Evolutionary conservation across 2,797 vertebrate genomes (phyloP).

Genomic region (Urosaurus nigricauda): DNA sequence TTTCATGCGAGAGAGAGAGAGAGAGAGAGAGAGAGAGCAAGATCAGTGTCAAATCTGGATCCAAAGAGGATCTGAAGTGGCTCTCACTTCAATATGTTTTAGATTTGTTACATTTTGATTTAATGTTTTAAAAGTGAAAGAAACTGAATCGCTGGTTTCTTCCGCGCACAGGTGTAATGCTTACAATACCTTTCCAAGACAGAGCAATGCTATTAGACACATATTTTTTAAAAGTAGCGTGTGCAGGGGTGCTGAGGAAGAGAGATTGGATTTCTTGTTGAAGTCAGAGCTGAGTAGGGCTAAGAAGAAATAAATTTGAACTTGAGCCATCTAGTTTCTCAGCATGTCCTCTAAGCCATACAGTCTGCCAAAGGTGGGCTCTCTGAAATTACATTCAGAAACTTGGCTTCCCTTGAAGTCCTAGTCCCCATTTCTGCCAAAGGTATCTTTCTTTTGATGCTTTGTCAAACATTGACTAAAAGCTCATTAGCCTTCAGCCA

Average conservation of each 20-base stretch:
- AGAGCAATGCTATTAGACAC: not conserved
- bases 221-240: not conserved
- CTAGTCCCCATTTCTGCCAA: conserved; percentile 53
- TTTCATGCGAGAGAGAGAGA: too few species aligned
- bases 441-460: conserved; percentile 53
- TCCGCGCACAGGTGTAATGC: not conserved
- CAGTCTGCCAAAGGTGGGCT: not conserved
- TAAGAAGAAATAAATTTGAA: not conserved
- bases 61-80: too few species aligned
- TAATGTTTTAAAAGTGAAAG: not conserved
- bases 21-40: too few species aligned
- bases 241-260: too few species aligned
- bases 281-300: not conserved
- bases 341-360: not conserved
- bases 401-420: conserved; percentile 11
- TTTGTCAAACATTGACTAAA: conserved; percentile 51
- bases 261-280: not conserved
- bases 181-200: not conserved
- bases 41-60: too few species aligned
- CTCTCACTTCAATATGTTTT: not conserved
- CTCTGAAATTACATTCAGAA: not conserved
- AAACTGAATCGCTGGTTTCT: not conserved
- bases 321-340: not conserved
- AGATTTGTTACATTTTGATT: not conserved
- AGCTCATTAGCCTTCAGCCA: conserved; percentile 70